Base-by-base conservation (phyloP, 2,797 vertebrate genomes). In the Bradypus variegatus region DNA sequence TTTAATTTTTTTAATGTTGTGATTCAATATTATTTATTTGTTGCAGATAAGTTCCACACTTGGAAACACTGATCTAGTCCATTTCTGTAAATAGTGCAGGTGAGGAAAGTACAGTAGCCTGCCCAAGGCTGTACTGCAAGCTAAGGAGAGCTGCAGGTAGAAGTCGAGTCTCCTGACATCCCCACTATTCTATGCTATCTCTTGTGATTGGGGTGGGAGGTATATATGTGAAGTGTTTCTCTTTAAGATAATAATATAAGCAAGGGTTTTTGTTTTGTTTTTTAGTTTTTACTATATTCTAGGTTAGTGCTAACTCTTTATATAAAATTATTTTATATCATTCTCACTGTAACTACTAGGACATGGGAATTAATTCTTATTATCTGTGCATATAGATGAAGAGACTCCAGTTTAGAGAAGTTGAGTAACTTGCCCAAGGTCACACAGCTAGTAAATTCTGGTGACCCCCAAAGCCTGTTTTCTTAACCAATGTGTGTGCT, bases 251-350 rank as follows among this genome's bases (percentile, higher is more conserved):
- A 83, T 60, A 78, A 69, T 23, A 25, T 41, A 86, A 78, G 23
- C 65, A 88, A 33, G 48, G 29, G 18, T 69, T 70, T n/a, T 36
- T 82, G 53, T 55, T 55, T 55, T 55, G 53, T 83, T 86, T 21
- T 65, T 29, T 64, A 79, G 16, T 41, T 84, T 48, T 93, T 85
- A 48, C 33, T 88, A 3, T 88, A 84, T 76, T 80, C 31, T 23
- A 65, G 55, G 33, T 77, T 83, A 89, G 69, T 64, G 53, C 80
- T 89, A 72, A n/a, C 60, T 89, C 64, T 88, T 93, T 81, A 55
- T 62, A 33, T 92, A 69, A 91, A 91, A 55, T 79, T 82, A 62
- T 72, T 73, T 91, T 91, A 21, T 78, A 41, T 67, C 64, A 86
- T 60, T n/a, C 62, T 80, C 13, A 45, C 67, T 72, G 55, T 72